Evolutionary conservation across 2,113 vertebrate genomes (phyloP).

Genomic region (Calyptomena viridis): DNA sequence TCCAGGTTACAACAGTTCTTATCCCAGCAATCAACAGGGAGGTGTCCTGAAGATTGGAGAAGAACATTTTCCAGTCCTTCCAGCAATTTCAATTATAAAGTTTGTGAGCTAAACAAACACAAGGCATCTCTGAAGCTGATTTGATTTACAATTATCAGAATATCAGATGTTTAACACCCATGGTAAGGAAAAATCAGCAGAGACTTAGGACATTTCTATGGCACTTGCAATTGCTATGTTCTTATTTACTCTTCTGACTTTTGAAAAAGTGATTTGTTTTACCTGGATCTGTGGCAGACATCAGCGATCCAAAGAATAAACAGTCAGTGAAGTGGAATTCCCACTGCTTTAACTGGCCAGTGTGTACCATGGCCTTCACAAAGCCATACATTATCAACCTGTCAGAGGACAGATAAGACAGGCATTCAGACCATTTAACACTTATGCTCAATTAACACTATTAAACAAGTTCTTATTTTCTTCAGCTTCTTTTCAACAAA

Average conservation of each 20-base stretch:
- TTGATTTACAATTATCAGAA: background rate
- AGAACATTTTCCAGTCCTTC: background rate
- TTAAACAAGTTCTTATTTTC: background rate
- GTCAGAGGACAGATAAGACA: conserved; percentile 57
- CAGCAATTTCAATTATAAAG: background rate
- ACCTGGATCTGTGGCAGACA: conserved; percentile 90
- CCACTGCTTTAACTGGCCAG: conserved; percentile 68
- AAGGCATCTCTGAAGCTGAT: background rate
- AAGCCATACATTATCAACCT: conserved; percentile 84
- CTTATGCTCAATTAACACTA: background rate
- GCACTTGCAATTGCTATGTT: background rate
- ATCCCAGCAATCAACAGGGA: background rate
- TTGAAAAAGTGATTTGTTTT: conserved; percentile 25
- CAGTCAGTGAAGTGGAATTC: conserved; percentile 86
- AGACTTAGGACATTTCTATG: background rate
- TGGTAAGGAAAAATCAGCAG: background rate
- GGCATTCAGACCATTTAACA: background rate
- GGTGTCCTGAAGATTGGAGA: background rate
- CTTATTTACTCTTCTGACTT: background rate
- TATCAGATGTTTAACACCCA: background rate
- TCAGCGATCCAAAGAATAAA: conserved; percentile 85
- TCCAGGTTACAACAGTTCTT: background rate
- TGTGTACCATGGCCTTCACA: conserved; percentile 79
- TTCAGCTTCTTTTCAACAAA: background rate
- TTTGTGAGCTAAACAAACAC: background rate